phyloP scores from a whole-genome alignment of 2,888 invertebrate species.

The Tupiocoris notatus region DNA sequence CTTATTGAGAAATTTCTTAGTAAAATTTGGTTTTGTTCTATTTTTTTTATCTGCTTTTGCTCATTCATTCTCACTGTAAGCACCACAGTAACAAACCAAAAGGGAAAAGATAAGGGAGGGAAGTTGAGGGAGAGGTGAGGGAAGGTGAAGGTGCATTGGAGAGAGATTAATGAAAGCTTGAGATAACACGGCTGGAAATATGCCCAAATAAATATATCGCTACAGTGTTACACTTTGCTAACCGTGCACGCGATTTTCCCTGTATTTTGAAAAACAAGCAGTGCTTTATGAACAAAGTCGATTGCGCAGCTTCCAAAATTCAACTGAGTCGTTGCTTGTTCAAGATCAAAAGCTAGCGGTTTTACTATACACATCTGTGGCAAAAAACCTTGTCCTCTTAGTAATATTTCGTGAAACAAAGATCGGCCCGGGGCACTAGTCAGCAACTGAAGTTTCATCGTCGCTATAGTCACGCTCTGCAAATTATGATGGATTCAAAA shows the following conservation, averaged over 20 bases:
- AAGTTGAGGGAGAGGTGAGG: too few species aligned
- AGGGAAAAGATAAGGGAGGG: too few species aligned
- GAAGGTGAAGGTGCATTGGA: too few species aligned
- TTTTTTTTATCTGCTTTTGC: too few species aligned
- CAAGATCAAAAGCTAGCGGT: background rate
- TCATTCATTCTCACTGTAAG: too few species aligned
- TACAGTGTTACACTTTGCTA: background rate
- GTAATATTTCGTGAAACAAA: slow-evolving; percentile 1
- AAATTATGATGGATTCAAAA: background rate
- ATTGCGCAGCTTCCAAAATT: slow-evolving; percentile 24
- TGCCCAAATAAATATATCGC: too few species aligned
- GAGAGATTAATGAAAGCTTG: too few species aligned
- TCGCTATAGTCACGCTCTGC: slow-evolving; percentile 4
- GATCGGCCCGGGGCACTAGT: background rate
- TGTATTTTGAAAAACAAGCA: background rate
- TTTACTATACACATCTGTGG: slow-evolving; percentile 9
- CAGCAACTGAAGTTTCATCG: slow-evolving; percentile 6
- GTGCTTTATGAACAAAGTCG: background rate
- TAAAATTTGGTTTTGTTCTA: too few species aligned
- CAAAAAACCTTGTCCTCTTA: slow-evolving; percentile 7
- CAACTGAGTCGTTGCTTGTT: background rate
- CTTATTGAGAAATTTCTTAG: too few species aligned
- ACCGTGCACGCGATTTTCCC: slow-evolving; percentile 16
- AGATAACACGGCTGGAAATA: too few species aligned
- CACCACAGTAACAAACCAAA: too few species aligned